Percentiles rank a stretch among this genome's conserved stretches.
phyloP scores from a whole-genome alignment of 2,113 vertebrate species.

The Apodemus speciosus region DNA sequence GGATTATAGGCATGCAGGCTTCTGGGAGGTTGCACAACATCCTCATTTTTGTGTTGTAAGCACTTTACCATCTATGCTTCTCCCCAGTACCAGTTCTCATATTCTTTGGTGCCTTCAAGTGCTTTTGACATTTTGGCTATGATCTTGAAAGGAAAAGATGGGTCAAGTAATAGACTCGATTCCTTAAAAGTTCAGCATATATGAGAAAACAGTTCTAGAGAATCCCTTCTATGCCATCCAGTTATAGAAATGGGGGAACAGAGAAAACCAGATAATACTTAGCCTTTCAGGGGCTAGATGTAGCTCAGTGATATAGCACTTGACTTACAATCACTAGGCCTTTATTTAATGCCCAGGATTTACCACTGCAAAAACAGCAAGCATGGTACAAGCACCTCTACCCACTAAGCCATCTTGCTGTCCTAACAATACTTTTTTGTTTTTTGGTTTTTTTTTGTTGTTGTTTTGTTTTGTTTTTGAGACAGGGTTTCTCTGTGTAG shows the following conservation, averaged over 20 bases:
- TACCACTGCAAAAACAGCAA: background rate
- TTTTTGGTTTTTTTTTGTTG: no score
- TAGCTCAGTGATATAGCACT: background rate
- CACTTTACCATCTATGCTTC: background rate
- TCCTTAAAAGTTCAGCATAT: background rate
- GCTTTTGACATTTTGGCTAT: background rate
- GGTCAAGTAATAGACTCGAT: conserved; percentile 3
- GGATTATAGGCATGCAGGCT: background rate
- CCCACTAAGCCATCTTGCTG: background rate
- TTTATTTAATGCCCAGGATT: background rate
- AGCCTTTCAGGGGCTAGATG: background rate
- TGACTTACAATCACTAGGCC: background rate
- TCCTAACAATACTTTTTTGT: background rate
- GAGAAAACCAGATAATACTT: conserved; percentile 25
- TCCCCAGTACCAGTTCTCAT: background rate
- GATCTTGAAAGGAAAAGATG: background rate
- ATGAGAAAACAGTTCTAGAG: background rate
- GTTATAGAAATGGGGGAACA: background rate
- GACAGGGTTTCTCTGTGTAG: no score
- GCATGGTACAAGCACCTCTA: background rate
- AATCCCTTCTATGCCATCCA: background rate
- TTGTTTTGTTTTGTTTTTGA: no score
- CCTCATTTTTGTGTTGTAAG: background rate
- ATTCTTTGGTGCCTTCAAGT: background rate
- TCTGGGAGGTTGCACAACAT: background rate